Conservation (phyloP, 1,140 invertebrate genomes). For the Psix sp. region DNA sequence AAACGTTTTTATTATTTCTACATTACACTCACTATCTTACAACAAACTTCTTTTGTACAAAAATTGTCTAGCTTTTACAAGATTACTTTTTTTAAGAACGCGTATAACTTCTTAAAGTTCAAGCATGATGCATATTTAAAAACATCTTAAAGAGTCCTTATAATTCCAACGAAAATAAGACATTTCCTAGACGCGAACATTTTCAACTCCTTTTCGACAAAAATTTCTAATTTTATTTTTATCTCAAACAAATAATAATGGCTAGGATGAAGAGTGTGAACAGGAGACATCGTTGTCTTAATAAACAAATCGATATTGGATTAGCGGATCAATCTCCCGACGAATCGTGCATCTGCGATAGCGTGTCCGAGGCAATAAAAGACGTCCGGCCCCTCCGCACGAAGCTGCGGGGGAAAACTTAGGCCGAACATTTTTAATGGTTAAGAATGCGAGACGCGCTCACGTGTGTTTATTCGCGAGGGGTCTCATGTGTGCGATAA, state of each 20-base stretch:
- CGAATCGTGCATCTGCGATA: slow-evolving; percentile 41
- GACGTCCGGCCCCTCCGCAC: slow-evolving; percentile 41
- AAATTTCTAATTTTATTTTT: not conserved
- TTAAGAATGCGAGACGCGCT: slow-evolving; percentile 31
- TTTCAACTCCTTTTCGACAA: no score
- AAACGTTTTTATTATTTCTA: no score
- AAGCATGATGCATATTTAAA: no score
- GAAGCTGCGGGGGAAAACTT: slow-evolving; percentile 37
- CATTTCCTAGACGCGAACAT: no score
- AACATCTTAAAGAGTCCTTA: no score
- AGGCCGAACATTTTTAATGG: slow-evolving; percentile 33
- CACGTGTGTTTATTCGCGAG: slow-evolving; percentile 1
- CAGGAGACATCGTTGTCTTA: slow-evolving; percentile 24
- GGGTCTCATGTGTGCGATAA: slow-evolving; percentile 43
- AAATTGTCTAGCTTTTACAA: no score
- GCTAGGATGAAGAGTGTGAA: not conserved
- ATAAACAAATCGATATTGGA: slow-evolving; percentile 41
- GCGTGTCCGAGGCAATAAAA: slow-evolving; percentile 51
- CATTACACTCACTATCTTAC: no score
- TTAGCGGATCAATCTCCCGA: slow-evolving; percentile 30
- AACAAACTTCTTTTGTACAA: no score
- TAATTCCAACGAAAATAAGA: no score
- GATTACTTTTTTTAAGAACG: no score
- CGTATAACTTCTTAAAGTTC: no score
- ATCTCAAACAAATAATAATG: slow-evolving; percentile 10